Base-by-base conservation (phyloP, 2,888 invertebrate genomes). In the Conchocele bisecta region DNA sequence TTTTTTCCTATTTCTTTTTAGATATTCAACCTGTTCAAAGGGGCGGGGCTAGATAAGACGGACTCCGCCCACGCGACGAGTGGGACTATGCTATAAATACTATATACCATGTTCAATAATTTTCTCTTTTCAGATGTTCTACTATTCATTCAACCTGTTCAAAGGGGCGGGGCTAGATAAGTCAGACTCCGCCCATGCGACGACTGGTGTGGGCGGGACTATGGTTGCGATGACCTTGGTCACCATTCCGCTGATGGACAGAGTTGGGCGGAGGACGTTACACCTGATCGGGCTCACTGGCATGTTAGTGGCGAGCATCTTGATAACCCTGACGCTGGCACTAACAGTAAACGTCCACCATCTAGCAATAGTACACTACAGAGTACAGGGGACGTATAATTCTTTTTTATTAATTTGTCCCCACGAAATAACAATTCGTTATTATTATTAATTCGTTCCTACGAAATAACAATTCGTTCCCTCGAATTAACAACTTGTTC, bases 311-410 rank as follows among this genome's bases (percentile, higher is more conserved):
- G 97, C 98, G 93, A 97, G 97, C 91, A 97, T 98, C 92, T 97
- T 98, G 94, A 97, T 98, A 93, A 98, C 98, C 86, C 96, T 98
- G 92, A 96, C 97, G 85, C 96, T 98, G 92, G 94, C 98, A 88
- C 96, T 98, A 93, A 97, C 97, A 96, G 98, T 98, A 94, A 93
- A n/a, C n/a, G n/a, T n/a, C n/a, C n/a, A n/a, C n/a, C n/a, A n/a
- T n/a, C n/a, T n/a, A n/a, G n/a, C n/a, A n/a, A n/a, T n/a, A n/a
- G n/a, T n/a, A n/a, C n/a, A n/a, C n/a, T n/a, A n/a, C n/a, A n/a
- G n/a, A n/a, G n/a, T n/a, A n/a, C n/a, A n/a, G n/a, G n/a, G n/a
- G n/a, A n/a, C n/a, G n/a, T n/a, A n/a, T n/a, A n/a, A n/a, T n/a
- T n/a, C n/a, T n/a, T n/a, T n/a, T n/a, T n/a, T n/a, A n/a, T n/a